Evolutionary conservation across 2,797 vertebrate genomes (phyloP).

Genomic region (Tenualosa ilisha): DNA sequence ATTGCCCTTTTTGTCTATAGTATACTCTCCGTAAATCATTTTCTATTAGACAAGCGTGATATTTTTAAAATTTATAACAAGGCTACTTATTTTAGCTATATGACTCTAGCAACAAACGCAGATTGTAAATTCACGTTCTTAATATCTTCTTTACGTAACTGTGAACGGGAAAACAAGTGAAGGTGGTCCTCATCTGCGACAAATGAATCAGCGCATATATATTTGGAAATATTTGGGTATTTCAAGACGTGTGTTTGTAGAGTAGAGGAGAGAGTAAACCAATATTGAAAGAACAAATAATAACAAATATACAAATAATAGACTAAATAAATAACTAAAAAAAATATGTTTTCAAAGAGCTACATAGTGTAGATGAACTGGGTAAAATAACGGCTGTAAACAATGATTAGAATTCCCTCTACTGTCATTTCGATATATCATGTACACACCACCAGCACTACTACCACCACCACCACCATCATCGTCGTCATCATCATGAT

Average conservation of each 20-base stretch:
- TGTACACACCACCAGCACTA: not conserved
- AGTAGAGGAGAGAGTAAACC: not conserved
- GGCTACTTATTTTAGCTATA: not conserved
- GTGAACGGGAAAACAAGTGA: not conserved
- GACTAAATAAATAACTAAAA: not conserved
- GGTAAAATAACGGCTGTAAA: not conserved
- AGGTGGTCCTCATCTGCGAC: not conserved
- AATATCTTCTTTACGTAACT: not conserved
- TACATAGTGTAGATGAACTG: not conserved
- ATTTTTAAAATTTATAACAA: not conserved
- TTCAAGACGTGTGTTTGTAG: not conserved
- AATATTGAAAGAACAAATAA: not conserved
- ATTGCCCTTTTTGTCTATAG: not conserved
- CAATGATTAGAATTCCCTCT: not conserved
- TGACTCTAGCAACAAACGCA: not conserved
- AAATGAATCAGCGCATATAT: not conserved
- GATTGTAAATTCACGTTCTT: not conserved
- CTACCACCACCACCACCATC: not conserved
- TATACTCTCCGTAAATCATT: no score
- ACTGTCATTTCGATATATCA: not conserved
- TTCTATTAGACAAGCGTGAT: not conserved
- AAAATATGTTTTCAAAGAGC: not conserved
- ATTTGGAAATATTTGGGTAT: not conserved
- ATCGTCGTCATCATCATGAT: slow-evolving; percentile 59
- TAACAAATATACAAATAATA: not conserved